These are phyloP conservation scores for Watsonalla cultraria DNA, from an alignment of 2,888 invertebrate genomes.

Conservation along the genomic window DNA sequence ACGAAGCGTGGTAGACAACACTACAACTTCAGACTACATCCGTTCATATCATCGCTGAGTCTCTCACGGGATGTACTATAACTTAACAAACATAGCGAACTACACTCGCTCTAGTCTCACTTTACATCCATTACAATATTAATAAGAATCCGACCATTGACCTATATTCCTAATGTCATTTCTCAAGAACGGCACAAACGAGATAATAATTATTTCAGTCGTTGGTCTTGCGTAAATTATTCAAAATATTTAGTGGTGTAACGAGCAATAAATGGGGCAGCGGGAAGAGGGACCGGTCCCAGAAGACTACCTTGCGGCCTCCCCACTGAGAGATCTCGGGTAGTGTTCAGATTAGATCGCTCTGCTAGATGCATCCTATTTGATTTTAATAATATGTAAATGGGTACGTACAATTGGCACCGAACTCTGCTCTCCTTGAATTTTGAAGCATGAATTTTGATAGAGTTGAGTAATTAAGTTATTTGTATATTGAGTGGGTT, in stretches of 20 bases:
- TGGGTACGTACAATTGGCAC: slow-evolving; percentile 27
- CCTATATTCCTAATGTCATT: slow-evolving; percentile 20
- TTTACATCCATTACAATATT: slow-evolving; percentile 15
- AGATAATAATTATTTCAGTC: slow-evolving; percentile 35
- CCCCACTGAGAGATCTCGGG: neutral
- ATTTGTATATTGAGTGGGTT: too few species aligned
- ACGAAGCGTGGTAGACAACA: too few species aligned
- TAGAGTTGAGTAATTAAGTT: neutral
- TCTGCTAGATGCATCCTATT: neutral
- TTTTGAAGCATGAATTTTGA: slow-evolving; percentile 1
- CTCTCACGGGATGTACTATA: too few species aligned
- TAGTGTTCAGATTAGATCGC: slow-evolving; percentile 8
- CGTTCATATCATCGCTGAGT: too few species aligned
- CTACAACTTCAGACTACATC: too few species aligned
- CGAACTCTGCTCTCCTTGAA: neutral
- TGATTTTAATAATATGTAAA: slow-evolving; percentile 26
- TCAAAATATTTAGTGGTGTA: slow-evolving; percentile 52
- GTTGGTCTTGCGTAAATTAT: slow-evolving; percentile 44
- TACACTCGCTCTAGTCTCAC: too few species aligned
- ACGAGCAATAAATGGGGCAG: slow-evolving; percentile 46
- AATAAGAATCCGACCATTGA: slow-evolving; percentile 20
- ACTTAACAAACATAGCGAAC: too few species aligned
- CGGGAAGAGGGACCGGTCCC: slow-evolving; percentile 10
- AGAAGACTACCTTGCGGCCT: slow-evolving; percentile 2
- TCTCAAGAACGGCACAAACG: slow-evolving; percentile 22